Evolutionary conservation across 2,888 invertebrate genomes (phyloP).

Genomic region (Drosophila suboccidentalis): DNA sequence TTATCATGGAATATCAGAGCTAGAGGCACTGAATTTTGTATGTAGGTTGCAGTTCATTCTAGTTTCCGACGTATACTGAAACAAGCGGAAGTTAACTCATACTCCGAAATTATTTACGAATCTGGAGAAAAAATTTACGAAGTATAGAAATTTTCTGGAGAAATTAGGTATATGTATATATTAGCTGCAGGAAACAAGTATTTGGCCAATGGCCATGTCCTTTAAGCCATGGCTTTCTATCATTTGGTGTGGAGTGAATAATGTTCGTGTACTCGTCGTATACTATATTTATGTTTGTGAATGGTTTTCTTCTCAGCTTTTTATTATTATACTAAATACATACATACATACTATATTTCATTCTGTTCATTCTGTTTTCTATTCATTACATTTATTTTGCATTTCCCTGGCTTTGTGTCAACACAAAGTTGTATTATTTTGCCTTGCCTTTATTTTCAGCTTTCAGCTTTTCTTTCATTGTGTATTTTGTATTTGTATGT

Average conservation of each 20-base stretch:
- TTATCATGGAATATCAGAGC: too few species aligned
- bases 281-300: constrained; percentile 1
- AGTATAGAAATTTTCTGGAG: neutral
- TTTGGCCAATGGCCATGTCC: neutral
- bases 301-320: constrained; percentile 12
- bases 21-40: too few species aligned
- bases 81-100: too few species aligned
- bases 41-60: too few species aligned
- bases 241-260: neutral
- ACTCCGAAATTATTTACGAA: too few species aligned
- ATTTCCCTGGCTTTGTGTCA: constrained; percentile 65
- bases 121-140: too few species aligned
- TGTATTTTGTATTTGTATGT: constrained; percentile 27
- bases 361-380: constrained; percentile 47
- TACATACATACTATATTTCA: constrained; percentile 47
- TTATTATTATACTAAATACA: constrained; percentile 14
- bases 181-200: neutral
- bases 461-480: constrained; percentile 39
- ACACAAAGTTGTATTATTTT: constrained; percentile 62
- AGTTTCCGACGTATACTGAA: too few species aligned
- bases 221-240: neutral
- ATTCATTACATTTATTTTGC: constrained; percentile 70
- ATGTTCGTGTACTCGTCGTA: neutral
- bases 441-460: constrained; percentile 55
- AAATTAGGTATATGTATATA: neutral